These are phyloP conservation scores for Tridacna crocea DNA, from an alignment of 2,888 invertebrate species.

Conservation along the genomic window DNA sequence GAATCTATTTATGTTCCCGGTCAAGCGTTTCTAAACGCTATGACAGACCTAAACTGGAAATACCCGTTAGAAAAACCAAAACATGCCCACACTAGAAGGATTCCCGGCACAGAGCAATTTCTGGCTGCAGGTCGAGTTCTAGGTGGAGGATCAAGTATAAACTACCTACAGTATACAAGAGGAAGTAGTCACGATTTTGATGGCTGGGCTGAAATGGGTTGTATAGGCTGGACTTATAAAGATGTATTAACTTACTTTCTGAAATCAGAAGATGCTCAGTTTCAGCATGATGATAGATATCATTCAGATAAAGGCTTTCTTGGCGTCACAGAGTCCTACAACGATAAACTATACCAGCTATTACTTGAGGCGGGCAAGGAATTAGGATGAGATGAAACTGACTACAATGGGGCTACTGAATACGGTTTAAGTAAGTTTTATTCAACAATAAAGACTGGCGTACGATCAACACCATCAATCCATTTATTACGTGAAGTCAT, in stretches of 20 bases:
- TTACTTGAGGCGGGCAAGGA: not conserved
- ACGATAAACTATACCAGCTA: not conserved
- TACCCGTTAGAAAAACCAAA: not conserved
- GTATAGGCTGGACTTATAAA: slow-evolving; percentile 3
- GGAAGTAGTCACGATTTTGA: slow-evolving; percentile 7
- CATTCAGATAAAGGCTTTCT: not conserved
- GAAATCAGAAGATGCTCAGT: slow-evolving; percentile 11
- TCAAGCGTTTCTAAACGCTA: not conserved
- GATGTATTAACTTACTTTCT: not conserved
- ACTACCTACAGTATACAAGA: slow-evolving; percentile 11
- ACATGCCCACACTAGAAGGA: not conserved
- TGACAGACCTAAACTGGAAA: not conserved
- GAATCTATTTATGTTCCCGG: not conserved
- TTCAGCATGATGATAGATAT: not conserved
- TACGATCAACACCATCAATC: not conserved
- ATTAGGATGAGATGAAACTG: not conserved
- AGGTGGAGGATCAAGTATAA: not conserved
- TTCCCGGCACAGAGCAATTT: not conserved
- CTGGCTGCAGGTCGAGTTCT: slow-evolving; percentile 4
- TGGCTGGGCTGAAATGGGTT: slow-evolving; percentile 2
- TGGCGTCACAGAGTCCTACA: not conserved
- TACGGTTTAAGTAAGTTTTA: not conserved
- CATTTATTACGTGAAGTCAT: not conserved
- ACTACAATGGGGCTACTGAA: not conserved
- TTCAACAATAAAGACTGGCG: not conserved